Percentiles rank a stretch among this genome's conserved stretches.
Evolutionary conservation across 2,113 vertebrate genomes (phyloP).

Genomic region (Abramis brama): DNA sequence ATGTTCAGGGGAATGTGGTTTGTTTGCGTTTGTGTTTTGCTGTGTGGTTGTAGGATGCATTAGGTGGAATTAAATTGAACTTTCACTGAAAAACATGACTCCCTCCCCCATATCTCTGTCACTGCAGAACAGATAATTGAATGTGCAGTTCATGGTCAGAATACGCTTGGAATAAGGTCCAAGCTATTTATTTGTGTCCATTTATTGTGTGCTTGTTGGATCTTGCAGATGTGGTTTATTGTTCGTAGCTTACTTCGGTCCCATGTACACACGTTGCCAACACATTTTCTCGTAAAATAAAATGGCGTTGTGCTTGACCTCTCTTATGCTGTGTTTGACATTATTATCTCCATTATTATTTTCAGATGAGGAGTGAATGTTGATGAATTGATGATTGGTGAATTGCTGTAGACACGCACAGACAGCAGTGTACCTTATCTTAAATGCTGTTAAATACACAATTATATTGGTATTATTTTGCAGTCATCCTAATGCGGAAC

Average conservation of each 20-base stretch:
- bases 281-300: constrained; percentile 43
- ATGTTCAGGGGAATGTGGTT: constrained; percentile 6
- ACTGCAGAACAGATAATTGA: constrained; percentile 10
- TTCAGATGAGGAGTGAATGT: constrained; percentile 34
- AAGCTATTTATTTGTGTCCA: constrained; percentile 14
- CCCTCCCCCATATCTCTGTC: background rate
- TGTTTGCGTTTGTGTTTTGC: constrained; percentile 9
- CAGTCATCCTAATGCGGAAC: constrained; percentile 48
- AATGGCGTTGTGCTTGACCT: constrained; percentile 30
- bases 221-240: background rate
- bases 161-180: constrained; percentile 24
- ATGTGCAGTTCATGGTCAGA: constrained; percentile 37
- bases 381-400: constrained; percentile 40
- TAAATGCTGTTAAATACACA: constrained; percentile 56
- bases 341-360: constrained; percentile 24
- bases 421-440: constrained; percentile 47
- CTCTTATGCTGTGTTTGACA: constrained; percentile 36
- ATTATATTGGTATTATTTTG: constrained; percentile 54
- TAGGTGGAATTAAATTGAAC: constrained; percentile 38
- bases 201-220: constrained; percentile 20
- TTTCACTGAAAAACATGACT: constrained; percentile 18
- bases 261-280: background rate
- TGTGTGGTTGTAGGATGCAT: constrained; percentile 9
- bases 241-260: background rate
- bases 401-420: background rate